These are phyloP conservation scores for Microctonus hyperodae DNA, from an alignment of 2,888 invertebrate species.

Conservation along the genomic window DNA sequence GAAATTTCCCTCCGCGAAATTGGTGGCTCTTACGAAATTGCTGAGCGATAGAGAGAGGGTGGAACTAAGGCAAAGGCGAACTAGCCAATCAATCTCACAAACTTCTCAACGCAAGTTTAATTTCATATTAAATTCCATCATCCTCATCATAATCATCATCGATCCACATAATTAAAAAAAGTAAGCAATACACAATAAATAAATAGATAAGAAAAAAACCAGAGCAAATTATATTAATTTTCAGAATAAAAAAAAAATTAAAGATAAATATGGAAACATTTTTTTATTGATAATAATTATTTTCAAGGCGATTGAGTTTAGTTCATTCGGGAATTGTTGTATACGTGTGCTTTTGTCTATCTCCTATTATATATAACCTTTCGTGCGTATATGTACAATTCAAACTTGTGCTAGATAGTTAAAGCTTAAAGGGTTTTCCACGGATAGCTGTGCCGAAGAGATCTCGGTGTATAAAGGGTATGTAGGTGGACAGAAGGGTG, in stretches of 20 bases:
- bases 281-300: not conserved
- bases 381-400: slow-evolving; percentile 43
- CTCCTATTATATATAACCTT: not conserved
- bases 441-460: slow-evolving; percentile 42
- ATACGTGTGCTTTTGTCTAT: not conserved
- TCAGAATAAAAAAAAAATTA: no score
- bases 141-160: slow-evolving; percentile 22
- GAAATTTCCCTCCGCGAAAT: slow-evolving; percentile 22
- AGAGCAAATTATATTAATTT: no score
- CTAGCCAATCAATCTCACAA: slow-evolving; percentile 14
- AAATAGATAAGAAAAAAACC: no score
- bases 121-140: slow-evolving; percentile 10
- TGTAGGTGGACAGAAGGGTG: not conserved
- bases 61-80: not conserved
- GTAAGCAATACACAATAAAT: no score
- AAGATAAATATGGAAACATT: no score
- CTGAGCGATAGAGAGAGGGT: slow-evolving; percentile 13
- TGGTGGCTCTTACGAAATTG: slow-evolving; percentile 27
- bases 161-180: no score
- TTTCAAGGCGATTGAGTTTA: not conserved
- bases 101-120: no score
- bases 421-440: slow-evolving; percentile 44
- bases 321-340: not conserved
- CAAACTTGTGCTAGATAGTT: slow-evolving; percentile 57
- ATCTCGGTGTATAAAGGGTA: not conserved